These are phyloP conservation scores for Oscarella lobularis DNA, from an alignment of 37 sponge, comb jelly and placozoan species.

Conservation along the genomic window DNA sequence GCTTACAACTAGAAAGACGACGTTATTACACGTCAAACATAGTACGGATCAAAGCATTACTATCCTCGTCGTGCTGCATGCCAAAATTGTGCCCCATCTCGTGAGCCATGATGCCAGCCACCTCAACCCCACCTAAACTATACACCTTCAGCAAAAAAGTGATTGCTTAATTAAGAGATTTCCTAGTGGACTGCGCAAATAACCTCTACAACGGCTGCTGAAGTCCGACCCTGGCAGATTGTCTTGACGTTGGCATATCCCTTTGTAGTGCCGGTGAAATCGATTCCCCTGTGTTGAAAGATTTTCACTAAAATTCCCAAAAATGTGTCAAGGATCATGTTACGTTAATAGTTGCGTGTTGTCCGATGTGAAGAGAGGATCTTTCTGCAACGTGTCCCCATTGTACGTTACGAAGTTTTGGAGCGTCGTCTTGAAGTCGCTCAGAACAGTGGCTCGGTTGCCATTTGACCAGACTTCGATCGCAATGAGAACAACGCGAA, in stretches of 20 bases:
- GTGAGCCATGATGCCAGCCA: constrained; percentile 23
- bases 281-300: not conserved
- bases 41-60: too few relatives aligned
- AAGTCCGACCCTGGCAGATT: not conserved
- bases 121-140: not conserved
- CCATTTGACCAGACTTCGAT: not conserved
- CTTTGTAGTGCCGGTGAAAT: not conserved
- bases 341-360: not conserved
- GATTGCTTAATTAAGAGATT: too few relatives aligned
- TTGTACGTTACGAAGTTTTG: not conserved
- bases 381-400: not conserved
- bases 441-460: not conserved
- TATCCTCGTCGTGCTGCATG: constrained; percentile 34
- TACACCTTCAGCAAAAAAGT: too few relatives aligned
- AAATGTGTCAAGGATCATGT: too few relatives aligned
- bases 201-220: not conserved
- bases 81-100: constrained; percentile 46
- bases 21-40: too few relatives aligned
- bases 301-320: too few relatives aligned
- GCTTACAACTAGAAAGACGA: too few relatives aligned
- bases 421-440: not conserved
- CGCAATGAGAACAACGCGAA: not conserved
- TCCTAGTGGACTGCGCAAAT: too few relatives aligned
- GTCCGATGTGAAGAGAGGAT: not conserved
- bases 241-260: not conserved